These are phyloP conservation scores for Mactromeris polynyma DNA, from an alignment of 2,888 invertebrate genomes.

Conservation along the genomic window DNA sequence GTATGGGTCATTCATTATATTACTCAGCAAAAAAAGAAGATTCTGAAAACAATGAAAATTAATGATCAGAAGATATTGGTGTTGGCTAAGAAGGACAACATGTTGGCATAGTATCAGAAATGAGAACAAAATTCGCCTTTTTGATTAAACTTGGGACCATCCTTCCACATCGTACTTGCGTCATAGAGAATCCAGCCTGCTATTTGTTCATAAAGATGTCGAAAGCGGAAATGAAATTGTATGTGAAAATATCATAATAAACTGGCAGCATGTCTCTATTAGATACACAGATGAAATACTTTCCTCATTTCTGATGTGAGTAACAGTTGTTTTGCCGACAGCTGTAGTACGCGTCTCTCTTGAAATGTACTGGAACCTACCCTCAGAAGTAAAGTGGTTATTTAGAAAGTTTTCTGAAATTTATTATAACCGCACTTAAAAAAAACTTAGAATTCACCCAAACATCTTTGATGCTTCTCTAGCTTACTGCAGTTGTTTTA, in stretches of 20 bases:
- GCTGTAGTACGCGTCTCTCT: constrained; percentile 46
- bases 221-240: constrained; percentile 35
- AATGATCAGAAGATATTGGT: neutral
- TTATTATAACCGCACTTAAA: constrained; percentile 7
- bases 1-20: neutral
- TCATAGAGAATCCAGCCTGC: neutral
- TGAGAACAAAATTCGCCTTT: neutral
- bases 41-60: constrained; percentile 9
- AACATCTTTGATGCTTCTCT: neutral
- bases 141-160: constrained; percentile 11
- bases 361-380: constrained; percentile 54
- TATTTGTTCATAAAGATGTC: neutral
- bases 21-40: neutral
- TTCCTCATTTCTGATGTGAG: constrained; percentile 15
- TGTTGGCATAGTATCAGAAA: neutral
- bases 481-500: neutral
- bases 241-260: constrained; percentile 40
- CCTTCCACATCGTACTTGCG: neutral
- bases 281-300: constrained; percentile 39
- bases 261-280: constrained; percentile 39
- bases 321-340: constrained; percentile 38
- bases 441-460: neutral
- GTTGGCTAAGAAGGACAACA: neutral
- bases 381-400: constrained; percentile 54
- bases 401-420: constrained; percentile 36